phyloP scores from a whole-genome alignment of 2,113 vertebrate species.

The Crotalus tigris region DNA sequence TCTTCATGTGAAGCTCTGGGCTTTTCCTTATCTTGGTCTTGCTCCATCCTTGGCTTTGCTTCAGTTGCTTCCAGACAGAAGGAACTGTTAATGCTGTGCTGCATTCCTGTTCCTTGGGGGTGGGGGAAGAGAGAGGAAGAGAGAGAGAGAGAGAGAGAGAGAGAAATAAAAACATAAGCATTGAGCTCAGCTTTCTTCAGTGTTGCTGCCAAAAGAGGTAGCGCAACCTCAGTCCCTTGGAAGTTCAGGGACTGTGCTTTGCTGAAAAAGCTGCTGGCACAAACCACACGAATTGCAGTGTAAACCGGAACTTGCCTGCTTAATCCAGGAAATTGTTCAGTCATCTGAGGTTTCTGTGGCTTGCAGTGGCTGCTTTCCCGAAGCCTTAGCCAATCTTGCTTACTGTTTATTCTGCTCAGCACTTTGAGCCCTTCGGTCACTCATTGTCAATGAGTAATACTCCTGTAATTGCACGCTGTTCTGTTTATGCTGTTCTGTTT shows the following conservation, averaged over 20 bases:
- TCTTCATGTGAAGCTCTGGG: neutral
- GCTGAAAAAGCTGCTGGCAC: neutral
- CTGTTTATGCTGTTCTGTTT: slow-evolving; percentile 37
- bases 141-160: too few species aligned
- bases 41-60: neutral
- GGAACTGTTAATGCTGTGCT: neutral
- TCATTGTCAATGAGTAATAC: slow-evolving; percentile 53
- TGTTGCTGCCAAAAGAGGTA: neutral
- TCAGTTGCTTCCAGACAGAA: neutral
- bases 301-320: slow-evolving; percentile 17
- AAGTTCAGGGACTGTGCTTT: neutral
- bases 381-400: slow-evolving; percentile 38
- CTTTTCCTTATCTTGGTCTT: neutral
- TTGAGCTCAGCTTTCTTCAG: neutral
- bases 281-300: neutral
- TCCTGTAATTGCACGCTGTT: slow-evolving; percentile 27
- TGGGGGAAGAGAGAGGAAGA: too few species aligned
- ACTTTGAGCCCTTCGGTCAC: slow-evolving; percentile 39
- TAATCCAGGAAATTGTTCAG: slow-evolving; percentile 51
- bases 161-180: too few species aligned
- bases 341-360: slow-evolving; percentile 61
- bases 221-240: neutral
- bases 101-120: neutral
- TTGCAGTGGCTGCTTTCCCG: slow-evolving; percentile 46
- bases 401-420: slow-evolving; percentile 44